Evolutionary conservation across 2,797 vertebrate genomes (phyloP).

Genomic region (Emys orbicularis): DNA sequence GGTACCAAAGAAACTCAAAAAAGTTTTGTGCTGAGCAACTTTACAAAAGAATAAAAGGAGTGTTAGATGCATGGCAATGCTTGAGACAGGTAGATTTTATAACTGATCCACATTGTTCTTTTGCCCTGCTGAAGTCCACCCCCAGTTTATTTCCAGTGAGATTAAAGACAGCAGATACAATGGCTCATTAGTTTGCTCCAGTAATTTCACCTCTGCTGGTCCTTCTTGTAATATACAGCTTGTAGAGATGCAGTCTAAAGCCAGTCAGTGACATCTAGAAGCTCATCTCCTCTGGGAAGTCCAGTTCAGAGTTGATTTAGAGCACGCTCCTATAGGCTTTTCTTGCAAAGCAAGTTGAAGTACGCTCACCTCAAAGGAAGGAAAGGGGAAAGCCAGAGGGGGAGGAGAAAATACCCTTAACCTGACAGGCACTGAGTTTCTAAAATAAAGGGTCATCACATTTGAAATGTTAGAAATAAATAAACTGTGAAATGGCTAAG

Average conservation of each 20-base stretch:
- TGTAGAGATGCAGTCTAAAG: not conserved
- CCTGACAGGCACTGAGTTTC: not conserved
- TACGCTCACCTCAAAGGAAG: not conserved
- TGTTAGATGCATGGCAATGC: too few species aligned
- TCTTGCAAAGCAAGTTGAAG: not conserved
- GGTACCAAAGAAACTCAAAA: not conserved
- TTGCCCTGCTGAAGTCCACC: not conserved
- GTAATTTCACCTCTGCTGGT: not conserved
- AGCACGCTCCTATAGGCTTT: not conserved
- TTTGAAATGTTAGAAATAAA: not conserved
- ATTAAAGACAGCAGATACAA: not conserved
- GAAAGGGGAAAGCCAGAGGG: not conserved
- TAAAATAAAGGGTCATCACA: not conserved
- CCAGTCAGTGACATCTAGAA: not conserved
- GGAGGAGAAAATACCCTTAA: not conserved
- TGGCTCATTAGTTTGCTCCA: not conserved
- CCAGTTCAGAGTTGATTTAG: not conserved
- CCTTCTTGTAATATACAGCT: not conserved
- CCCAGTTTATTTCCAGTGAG: not conserved
- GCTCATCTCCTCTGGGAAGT: not conserved
- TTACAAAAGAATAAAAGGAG: not conserved
- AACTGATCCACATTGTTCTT: not conserved
- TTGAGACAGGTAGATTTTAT: not conserved
- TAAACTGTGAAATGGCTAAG: accelerated
- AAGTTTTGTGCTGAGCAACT: not conserved